Conservation (phyloP, 2,797 vertebrate species). For the Pipistrellus kuhlii region DNA sequence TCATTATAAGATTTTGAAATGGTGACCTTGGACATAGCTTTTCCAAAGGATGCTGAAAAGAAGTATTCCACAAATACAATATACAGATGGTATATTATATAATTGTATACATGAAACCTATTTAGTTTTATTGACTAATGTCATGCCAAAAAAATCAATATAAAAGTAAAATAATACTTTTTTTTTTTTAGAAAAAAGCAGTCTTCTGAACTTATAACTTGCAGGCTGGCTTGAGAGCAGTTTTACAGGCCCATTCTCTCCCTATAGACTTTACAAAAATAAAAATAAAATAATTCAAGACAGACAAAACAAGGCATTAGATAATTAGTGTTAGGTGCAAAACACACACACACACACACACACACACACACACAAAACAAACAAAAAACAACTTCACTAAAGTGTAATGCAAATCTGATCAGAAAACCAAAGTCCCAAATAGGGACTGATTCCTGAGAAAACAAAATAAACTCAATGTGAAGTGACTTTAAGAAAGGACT, state of each 20-base stretch:
- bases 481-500: neutral
- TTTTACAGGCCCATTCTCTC: neutral
- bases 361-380: neutral
- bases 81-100: neutral
- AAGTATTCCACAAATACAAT: neutral
- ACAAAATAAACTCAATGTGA: conserved; percentile 4
- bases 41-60: neutral
- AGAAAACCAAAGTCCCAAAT: neutral
- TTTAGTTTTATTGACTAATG: neutral
- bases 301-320: neutral
- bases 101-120: neutral
- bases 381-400: neutral
- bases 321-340: neutral
- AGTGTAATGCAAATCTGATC: neutral
- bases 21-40: neutral
- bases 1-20: conserved; percentile 3
- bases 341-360: neutral
- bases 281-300: neutral
- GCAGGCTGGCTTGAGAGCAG: neutral
- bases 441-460: neutral
- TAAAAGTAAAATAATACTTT: neutral
- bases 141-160: neutral
- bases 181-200: neutral
- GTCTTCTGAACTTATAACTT: neutral
- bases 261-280: neutral